Conservation (phyloP, 2,797 vertebrate species). For the Muscicapa striata region DNA sequence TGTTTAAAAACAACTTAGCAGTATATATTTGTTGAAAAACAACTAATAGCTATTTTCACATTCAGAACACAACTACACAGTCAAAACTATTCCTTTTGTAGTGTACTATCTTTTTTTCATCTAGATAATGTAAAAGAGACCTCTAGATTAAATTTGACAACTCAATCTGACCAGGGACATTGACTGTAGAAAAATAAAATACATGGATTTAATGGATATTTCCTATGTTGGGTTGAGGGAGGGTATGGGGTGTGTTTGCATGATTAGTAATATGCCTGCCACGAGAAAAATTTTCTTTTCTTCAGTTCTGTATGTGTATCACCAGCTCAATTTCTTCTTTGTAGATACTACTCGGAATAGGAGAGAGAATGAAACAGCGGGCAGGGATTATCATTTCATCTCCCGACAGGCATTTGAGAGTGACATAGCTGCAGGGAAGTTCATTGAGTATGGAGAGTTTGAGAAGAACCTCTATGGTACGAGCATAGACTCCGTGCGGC, state of each 20-base stretch:
- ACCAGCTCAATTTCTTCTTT: neutral
- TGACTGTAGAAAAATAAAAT: neutral
- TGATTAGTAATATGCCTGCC: neutral
- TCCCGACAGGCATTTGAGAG: slow-evolving; percentile 92
- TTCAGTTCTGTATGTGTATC: neutral
- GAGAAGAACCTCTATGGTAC: slow-evolving; percentile 98
- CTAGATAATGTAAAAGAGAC: neutral
- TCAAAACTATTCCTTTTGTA: neutral
- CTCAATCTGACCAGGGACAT: neutral
- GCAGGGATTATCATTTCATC: slow-evolving; percentile 94
- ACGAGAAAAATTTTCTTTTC: neutral
- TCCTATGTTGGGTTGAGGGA: neutral
- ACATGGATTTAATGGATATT: neutral
- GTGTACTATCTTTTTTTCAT: neutral
- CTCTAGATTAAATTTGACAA: neutral
- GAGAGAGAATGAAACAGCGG: slow-evolving; percentile 87
- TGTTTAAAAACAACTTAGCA: neutral
- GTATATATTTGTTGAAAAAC: neutral
- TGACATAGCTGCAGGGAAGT: slow-evolving; percentile 90
- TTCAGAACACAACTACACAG: neutral
- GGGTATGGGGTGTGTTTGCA: neutral
- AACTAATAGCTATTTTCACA: neutral
- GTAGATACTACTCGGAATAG: slow-evolving; percentile 93
- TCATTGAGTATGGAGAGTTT: slow-evolving; percentile 95
- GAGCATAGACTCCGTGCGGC: slow-evolving; percentile 92